Conservation (phyloP, 2,797 vertebrate species). For the Caiman crocodilus region DNA sequence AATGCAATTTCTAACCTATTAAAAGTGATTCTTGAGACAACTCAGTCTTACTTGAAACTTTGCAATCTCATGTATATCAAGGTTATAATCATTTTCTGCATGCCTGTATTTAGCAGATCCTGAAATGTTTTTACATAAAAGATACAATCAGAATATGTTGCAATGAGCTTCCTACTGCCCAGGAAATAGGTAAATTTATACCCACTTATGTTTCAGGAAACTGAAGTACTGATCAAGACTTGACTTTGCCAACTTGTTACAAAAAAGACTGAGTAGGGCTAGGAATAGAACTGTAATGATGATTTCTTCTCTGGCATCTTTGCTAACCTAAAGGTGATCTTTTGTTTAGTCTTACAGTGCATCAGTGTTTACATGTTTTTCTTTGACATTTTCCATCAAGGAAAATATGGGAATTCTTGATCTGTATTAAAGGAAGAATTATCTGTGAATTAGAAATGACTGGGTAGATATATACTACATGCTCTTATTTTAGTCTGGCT, state of each 20-base stretch:
- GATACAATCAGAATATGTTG: not conserved
- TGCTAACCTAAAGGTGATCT: not conserved
- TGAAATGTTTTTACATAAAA: not conserved
- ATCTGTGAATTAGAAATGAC: not conserved
- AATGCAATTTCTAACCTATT: not conserved
- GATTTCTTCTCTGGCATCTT: not conserved
- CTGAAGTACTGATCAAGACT: not conserved
- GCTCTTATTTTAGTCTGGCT: not conserved
- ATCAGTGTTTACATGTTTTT: not conserved
- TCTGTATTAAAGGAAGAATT: too few species aligned
- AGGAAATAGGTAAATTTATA: not conserved
- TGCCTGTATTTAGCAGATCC: not conserved
- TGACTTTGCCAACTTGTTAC: too few species aligned
- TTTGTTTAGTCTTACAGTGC: not conserved
- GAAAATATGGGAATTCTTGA: too few species aligned
- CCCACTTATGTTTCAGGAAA: not conserved
- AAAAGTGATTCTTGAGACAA: fast-evolving
- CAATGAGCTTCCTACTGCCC: not conserved
- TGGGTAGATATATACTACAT: not conserved
- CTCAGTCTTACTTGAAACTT: not conserved
- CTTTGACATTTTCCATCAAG: not conserved
- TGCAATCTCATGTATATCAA: not conserved
- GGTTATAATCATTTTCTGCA: not conserved
- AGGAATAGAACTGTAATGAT: not conserved
- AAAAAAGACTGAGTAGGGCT: too few species aligned